These are phyloP conservation scores for Dicycla oo DNA, from an alignment of 2,888 invertebrate species.

Conservation along the genomic window DNA sequence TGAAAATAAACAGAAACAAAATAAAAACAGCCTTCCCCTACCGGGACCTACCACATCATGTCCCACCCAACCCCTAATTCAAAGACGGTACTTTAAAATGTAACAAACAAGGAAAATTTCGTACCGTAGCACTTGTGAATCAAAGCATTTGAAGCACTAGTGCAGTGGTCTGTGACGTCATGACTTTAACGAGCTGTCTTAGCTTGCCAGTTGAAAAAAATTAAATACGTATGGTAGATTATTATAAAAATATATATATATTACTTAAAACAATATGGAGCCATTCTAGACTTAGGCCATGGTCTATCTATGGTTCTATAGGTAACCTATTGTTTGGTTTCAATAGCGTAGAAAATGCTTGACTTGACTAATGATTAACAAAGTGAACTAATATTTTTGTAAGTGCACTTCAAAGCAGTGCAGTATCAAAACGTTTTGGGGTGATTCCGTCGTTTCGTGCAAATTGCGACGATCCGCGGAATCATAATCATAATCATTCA, in stretches of 20 bases:
- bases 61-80: slow-evolving; percentile 41
- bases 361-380: too few species aligned
- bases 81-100: slow-evolving; percentile 51
- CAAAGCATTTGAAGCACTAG: slow-evolving; percentile 52
- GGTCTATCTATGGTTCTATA: background rate
- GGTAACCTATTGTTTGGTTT: background rate
- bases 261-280: background rate
- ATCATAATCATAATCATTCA: too few species aligned
- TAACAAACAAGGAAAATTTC: slow-evolving; percentile 58
- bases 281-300: too few species aligned
- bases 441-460: too few species aligned
- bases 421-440: too few species aligned
- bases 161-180: slow-evolving; percentile 38
- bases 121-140: slow-evolving; percentile 45
- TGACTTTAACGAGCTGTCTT: slow-evolving; percentile 52
- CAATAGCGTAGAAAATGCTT: background rate
- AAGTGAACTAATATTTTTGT: too few species aligned
- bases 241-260: background rate
- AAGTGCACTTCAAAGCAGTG: too few species aligned
- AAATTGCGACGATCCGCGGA: too few species aligned
- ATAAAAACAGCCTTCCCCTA: slow-evolving; percentile 14
- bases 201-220: slow-evolving; percentile 46
- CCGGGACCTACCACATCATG: slow-evolving; percentile 19
- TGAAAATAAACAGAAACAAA: slow-evolving; percentile 16
- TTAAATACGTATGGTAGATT: slow-evolving; percentile 25